A percentile compares a stretch with the other conserved stretches of the same genome.
Conservation (phyloP, 2,113 vertebrate genomes). For the Petromus typicus region DNA sequence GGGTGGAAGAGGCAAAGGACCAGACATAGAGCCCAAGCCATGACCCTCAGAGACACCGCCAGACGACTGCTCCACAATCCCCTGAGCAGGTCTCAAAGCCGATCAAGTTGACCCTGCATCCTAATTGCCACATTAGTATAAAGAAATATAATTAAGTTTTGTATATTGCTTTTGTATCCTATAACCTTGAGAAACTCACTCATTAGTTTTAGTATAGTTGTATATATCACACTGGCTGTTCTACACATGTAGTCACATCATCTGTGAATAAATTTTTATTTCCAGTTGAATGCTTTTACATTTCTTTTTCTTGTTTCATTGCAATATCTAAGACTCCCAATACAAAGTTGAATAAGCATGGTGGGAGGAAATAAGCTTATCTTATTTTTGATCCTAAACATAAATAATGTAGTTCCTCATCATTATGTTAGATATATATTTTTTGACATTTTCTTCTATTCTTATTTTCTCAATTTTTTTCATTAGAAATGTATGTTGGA, state of each 20-base stretch:
- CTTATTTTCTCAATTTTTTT: background rate
- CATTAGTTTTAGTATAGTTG: background rate
- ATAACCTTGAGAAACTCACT: background rate
- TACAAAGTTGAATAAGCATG: background rate
- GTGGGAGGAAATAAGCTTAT: background rate
- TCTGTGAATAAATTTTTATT: background rate
- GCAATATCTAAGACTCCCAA: background rate
- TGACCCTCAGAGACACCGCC: background rate
- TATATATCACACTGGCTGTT: background rate
- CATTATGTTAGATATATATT: background rate
- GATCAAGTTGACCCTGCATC: background rate
- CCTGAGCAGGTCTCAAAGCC: background rate
- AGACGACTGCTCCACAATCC: background rate
- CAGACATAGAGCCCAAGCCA: background rate
- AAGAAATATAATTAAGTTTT: background rate
- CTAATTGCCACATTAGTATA: background rate
- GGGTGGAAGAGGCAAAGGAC: background rate
- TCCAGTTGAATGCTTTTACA: background rate
- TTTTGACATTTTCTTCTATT: conserved; percentile 26
- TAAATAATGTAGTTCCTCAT: background rate
- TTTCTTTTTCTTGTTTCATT: conserved; percentile 1
- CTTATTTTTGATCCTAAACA: background rate
- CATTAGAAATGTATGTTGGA: background rate
- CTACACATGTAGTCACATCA: background rate
- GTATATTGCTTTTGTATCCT: background rate